phyloP scores from a whole-genome alignment of 2,113 vertebrate species.

The Notiomystis cincta region DNA sequence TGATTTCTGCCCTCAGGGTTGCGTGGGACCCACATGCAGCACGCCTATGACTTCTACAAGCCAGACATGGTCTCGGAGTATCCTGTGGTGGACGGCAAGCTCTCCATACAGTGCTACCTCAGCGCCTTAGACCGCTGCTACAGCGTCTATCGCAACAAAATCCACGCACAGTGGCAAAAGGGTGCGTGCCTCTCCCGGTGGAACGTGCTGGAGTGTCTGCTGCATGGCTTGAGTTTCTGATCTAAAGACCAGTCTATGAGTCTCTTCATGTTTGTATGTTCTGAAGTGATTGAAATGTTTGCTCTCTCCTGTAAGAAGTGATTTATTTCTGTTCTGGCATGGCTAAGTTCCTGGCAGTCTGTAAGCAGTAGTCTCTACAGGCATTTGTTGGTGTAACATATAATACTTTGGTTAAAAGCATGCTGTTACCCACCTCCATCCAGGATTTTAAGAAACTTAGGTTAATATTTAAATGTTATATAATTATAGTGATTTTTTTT shows the following conservation, averaged over 20 bases:
- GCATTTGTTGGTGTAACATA: neutral
- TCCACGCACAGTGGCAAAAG: slow-evolving; percentile 90
- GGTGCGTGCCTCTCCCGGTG: slow-evolving; percentile 66
- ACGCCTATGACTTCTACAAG: slow-evolving; percentile 97
- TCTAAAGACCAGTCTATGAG: neutral
- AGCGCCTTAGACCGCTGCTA: slow-evolving; percentile 95
- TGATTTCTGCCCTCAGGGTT: slow-evolving; percentile 74
- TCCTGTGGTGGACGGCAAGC: slow-evolving; percentile 92
- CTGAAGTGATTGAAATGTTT: neutral
- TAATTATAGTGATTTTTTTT: neutral
- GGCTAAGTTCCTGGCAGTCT: neutral
- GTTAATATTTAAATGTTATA: neutral
- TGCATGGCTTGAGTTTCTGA: neutral
- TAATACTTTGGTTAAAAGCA: neutral
- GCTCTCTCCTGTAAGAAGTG: neutral
- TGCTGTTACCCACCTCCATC: neutral
- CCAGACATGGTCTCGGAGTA: slow-evolving; percentile 97
- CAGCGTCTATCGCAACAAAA: slow-evolving; percentile 89
- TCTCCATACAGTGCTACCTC: slow-evolving; percentile 97
- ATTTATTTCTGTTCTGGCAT: neutral
- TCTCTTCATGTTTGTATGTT: neutral
- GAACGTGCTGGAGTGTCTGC: neutral
- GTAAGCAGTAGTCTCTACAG: neutral
- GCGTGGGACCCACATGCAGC: slow-evolving; percentile 96
- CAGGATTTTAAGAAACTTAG: neutral